phyloP scores from a whole-genome alignment of 2,797 vertebrate genomes.

The Babyrousa celebensis region DNA sequence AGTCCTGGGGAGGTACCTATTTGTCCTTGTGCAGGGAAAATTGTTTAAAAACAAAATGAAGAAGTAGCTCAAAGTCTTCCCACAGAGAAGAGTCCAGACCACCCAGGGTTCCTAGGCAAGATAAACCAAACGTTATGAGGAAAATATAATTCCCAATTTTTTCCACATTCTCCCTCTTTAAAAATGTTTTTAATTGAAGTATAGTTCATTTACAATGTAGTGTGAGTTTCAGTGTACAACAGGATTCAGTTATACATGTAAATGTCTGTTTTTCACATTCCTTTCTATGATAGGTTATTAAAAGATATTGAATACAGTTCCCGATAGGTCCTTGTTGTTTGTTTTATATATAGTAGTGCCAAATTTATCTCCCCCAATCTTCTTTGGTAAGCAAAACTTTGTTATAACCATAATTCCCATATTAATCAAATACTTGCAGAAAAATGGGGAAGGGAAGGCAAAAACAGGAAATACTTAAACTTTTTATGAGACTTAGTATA shows the following conservation, averaged over 20 bases:
- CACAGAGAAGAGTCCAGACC: not conserved
- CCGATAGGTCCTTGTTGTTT: not conserved
- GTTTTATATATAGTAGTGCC: not conserved
- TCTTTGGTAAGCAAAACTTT: not conserved
- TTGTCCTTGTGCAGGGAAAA: not conserved
- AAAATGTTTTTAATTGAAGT: not conserved
- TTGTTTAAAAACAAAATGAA: not conserved
- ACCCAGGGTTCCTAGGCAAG: not conserved
- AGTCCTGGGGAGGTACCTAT: not conserved
- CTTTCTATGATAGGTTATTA: not conserved
- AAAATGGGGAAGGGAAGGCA: not conserved
- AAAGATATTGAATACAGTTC: not conserved
- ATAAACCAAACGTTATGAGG: not conserved
- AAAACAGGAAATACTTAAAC: not conserved
- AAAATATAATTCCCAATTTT: not conserved
- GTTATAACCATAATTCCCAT: not conserved
- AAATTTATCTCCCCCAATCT: not conserved
- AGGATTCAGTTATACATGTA: not conserved
- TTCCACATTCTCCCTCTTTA: not conserved
- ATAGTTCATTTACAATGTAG: not conserved
- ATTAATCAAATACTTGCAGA: not conserved
- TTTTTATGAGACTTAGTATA: not conserved
- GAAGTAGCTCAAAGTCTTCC: not conserved
- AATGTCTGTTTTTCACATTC: not conserved
- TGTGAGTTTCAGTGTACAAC: not conserved